Evolutionary conservation across 1,140 invertebrate species (phyloP).

Genomic region (Anthonomus grandis): DNA sequence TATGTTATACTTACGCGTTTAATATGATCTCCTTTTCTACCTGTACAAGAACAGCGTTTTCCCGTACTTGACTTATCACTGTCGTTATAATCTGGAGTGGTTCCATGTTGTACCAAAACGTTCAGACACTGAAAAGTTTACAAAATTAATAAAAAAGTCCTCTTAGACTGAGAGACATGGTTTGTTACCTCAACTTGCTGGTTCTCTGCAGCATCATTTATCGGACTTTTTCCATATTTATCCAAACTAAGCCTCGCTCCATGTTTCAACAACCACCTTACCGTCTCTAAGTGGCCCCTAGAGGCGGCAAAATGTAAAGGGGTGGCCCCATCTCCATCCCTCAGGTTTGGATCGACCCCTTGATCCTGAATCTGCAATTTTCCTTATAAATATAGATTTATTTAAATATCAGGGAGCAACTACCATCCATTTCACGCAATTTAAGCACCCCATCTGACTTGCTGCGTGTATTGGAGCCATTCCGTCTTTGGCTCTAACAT

Average conservation of each 20-base stretch:
- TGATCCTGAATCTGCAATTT: conserved; percentile 71
- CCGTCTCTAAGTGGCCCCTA: conserved; percentile 73
- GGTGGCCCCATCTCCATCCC: conserved; percentile 81
- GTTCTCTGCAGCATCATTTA: conserved; percentile 86
- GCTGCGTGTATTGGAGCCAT: conserved; percentile 86
- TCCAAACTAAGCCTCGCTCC: conserved; percentile 75
- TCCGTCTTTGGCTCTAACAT: conserved; percentile 76
- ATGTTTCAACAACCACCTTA: conserved; percentile 78
- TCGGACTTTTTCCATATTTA: conserved; percentile 81
- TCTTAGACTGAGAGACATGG: no score
- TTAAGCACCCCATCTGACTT: conserved; percentile 81
- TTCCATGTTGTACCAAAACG: conserved; percentile 71
- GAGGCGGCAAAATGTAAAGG: conserved; percentile 78
- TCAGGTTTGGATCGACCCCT: conserved; percentile 74
- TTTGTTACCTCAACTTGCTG: conserved; percentile 77
- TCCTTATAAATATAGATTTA: background rate
- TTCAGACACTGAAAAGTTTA: conserved; percentile 68
- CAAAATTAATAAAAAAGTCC: conserved; percentile 12
- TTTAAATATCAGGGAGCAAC: conserved; percentile 40
- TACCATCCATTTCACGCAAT: conserved; percentile 87
- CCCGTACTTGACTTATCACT: conserved; percentile 22
- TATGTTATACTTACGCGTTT: conserved; percentile 33
- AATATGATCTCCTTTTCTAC: conserved; percentile 35
- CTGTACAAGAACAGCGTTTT: conserved; percentile 38
- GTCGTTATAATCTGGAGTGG: conserved; percentile 58